Evolutionary conservation across 2,888 invertebrate genomes (phyloP).

Genomic region (Girardia tigrina): DNA sequence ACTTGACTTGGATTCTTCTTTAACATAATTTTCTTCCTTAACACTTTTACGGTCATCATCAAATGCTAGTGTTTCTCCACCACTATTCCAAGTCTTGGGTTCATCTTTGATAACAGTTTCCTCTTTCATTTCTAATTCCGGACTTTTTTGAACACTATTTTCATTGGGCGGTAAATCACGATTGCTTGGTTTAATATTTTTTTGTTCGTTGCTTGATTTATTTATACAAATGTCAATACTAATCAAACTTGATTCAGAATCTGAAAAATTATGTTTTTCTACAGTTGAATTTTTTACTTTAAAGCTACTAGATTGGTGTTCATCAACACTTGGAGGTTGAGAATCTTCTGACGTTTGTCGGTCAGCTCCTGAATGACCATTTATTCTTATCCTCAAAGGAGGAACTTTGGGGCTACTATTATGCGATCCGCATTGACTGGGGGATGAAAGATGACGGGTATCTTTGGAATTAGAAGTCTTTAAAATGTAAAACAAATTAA

Average conservation of each 20-base stretch:
- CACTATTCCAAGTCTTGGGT: not conserved
- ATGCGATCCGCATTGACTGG: not conserved
- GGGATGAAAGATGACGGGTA: not conserved
- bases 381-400: not conserved
- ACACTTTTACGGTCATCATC: slow-evolving; percentile 17
- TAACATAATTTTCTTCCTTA: not conserved
- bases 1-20: not conserved
- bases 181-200: not conserved
- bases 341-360: not conserved
- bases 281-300: not conserved
- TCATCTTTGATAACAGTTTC: not conserved
- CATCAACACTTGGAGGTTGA: not conserved
- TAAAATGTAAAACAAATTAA: not conserved
- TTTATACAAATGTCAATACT: not conserved
- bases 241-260: not conserved
- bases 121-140: not conserved
- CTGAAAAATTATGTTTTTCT: not conserved
- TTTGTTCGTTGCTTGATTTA: not conserved
- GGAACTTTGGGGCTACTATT: slow-evolving; percentile 7
- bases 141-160: not conserved
- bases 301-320: not conserved
- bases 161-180: not conserved
- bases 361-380: not conserved
- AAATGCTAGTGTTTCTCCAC: not conserved
- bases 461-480: not conserved